Percentiles rank a stretch among this genome's conserved stretches.
Conservation (phyloP, 2,113 vertebrate species). For the Pomatostomus ruficeps region DNA sequence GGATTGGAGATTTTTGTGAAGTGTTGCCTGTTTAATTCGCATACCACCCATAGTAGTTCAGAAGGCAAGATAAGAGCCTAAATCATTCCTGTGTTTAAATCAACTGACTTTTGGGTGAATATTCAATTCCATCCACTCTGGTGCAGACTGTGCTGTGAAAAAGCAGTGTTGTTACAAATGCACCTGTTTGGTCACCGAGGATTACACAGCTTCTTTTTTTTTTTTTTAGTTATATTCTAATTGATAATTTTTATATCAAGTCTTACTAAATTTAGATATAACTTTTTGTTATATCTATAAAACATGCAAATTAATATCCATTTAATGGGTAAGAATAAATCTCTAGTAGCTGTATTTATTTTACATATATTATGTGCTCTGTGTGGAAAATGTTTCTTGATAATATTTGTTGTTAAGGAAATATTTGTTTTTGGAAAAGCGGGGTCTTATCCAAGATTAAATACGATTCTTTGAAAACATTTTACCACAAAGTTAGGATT, state of each 20-base stretch:
- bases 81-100: background rate
- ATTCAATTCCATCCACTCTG: background rate
- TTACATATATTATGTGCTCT: fast-evolving
- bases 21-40: background rate
- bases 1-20: background rate
- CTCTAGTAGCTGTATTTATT: background rate
- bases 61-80: background rate
- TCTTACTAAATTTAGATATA: background rate
- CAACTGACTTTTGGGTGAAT: background rate
- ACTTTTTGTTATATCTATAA: background rate
- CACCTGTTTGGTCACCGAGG: background rate
- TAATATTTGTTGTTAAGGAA: background rate
- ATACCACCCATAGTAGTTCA: background rate
- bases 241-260: background rate
- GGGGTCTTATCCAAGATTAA: background rate
- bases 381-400: background rate
- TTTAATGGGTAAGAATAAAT: background rate
- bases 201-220: background rate
- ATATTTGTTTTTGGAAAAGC: background rate
- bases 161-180: background rate
- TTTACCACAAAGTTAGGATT: background rate
- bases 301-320: background rate
- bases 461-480: background rate
- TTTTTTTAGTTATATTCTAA: background rate
- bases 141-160: background rate